Evolutionary conservation across 2,797 vertebrate species (phyloP).

Genomic region (Okamejei kenojei): DNA sequence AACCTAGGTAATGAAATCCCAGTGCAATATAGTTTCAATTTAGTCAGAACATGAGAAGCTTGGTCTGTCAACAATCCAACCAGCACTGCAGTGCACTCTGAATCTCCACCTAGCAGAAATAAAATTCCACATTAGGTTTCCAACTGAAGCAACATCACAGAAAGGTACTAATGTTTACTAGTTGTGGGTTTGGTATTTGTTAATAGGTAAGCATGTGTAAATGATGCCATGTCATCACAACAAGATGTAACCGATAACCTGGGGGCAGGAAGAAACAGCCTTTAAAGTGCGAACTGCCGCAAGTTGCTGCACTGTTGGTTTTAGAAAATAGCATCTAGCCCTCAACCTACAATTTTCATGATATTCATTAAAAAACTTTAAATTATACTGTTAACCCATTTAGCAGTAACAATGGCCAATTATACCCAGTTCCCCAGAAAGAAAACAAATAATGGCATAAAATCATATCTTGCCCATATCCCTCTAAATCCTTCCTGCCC

Average conservation of each 20-base stretch:
- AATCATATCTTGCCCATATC: too few relatives aligned
- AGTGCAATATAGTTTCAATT: background rate
- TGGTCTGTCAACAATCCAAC: background rate
- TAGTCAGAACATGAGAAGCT: background rate
- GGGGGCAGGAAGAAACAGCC: background rate
- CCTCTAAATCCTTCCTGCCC: too few relatives aligned
- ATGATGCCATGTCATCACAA: background rate
- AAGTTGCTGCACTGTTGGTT: background rate
- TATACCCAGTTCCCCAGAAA: too few relatives aligned
- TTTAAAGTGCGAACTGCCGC: background rate
- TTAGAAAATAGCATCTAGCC: background rate
- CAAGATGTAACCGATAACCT: background rate
- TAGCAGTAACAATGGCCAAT: too few relatives aligned
- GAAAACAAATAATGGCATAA: too few relatives aligned
- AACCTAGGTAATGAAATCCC: background rate
- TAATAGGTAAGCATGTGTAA: background rate
- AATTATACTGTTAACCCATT: too few relatives aligned
- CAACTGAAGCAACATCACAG: background rate
- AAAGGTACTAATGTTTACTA: too few relatives aligned
- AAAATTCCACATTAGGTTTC: background rate
- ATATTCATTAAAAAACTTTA: too few relatives aligned
- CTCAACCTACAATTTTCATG: background rate
- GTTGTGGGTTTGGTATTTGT: background rate
- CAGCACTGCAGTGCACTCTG: background rate
- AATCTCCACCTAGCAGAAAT: background rate